A percentile compares a stretch with the other conserved stretches of the same genome.
Evolutionary conservation across 2,797 vertebrate genomes (phyloP).

Genomic region (Miichthys miiuy): DNA sequence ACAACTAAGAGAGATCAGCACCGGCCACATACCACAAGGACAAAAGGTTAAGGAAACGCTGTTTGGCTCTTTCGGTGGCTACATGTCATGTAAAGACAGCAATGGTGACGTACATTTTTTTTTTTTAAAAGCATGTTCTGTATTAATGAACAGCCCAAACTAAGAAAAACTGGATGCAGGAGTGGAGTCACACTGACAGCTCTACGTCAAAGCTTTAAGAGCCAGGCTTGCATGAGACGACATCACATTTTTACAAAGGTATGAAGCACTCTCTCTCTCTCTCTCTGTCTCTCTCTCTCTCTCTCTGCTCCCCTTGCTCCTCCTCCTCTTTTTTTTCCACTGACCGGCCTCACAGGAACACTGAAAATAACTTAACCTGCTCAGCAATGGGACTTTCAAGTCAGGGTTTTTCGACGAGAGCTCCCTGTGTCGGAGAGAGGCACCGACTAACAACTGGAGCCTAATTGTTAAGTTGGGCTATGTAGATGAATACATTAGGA

Average conservation of each 20-base stretch:
- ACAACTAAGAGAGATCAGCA: conserved; percentile 69
- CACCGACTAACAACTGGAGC: conserved; percentile 49
- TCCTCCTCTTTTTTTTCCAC: conserved; percentile 65
- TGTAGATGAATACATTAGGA: conserved; percentile 70
- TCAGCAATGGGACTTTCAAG: conserved; percentile 84
- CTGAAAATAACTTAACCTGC: conserved; percentile 87
- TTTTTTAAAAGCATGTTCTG: conserved; percentile 8
- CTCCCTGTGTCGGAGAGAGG: conserved; percentile 64
- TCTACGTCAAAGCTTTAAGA: conserved; percentile 48
- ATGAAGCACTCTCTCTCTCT: conserved; percentile 56
- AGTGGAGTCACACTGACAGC: conserved; percentile 44
- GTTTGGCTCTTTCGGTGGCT: conserved; percentile 48
- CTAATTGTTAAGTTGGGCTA: conserved; percentile 60
- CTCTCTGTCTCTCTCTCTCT: conserved; percentile 40
- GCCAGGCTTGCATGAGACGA: conserved; percentile 61
- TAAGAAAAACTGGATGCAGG: conserved; percentile 39
- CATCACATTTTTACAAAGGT: conserved; percentile 68
- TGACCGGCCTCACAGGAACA: conserved; percentile 84
- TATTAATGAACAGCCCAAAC: conserved; percentile 47
- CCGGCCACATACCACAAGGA: conserved; percentile 80
- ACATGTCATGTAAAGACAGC: conserved; percentile 37
- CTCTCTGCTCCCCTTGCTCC: conserved; percentile 34
- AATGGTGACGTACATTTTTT: conserved; percentile 2
- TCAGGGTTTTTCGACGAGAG: conserved; percentile 77
- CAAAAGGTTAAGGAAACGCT: conserved; percentile 79